Percentiles rank a stretch among this genome's conserved stretches.
Conservation (phyloP, 2,113 vertebrate species). For the Psettodes erumei region DNA sequence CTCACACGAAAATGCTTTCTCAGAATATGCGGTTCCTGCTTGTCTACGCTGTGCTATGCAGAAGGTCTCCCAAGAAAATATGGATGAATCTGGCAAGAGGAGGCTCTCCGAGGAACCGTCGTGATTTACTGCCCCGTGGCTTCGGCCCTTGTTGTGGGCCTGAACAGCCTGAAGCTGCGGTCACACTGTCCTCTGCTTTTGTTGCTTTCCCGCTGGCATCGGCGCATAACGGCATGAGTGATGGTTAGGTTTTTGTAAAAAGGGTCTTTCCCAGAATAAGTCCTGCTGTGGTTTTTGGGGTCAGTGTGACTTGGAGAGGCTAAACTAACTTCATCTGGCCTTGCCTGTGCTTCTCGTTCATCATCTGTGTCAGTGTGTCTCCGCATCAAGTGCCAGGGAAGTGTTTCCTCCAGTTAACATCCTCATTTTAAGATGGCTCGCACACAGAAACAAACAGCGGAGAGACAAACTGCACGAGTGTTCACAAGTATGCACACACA, state of each 20-base stretch:
- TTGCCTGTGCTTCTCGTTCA: background rate
- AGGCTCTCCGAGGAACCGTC: constrained; percentile 39
- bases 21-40: constrained; percentile 53
- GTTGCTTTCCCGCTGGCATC: constrained; percentile 52
- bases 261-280: constrained; percentile 71
- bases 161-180: constrained; percentile 40
- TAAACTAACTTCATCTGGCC: constrained; percentile 44
- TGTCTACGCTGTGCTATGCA: constrained; percentile 36
- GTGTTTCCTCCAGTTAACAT: constrained; percentile 34
- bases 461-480: background rate
- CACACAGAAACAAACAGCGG: background rate
- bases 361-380: constrained; percentile 33
- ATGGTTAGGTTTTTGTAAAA: constrained; percentile 52
- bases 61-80: constrained; percentile 50
- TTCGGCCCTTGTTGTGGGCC: constrained; percentile 50
- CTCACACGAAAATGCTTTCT: constrained; percentile 60
- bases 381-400: constrained; percentile 20
- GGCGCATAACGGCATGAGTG: constrained; percentile 43
- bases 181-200: constrained; percentile 43
- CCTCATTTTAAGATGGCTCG: background rate
- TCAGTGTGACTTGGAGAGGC: constrained; percentile 56
- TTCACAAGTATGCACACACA: background rate
- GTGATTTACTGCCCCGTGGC: constrained; percentile 56
- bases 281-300: constrained; percentile 55
- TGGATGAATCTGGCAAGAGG: constrained; percentile 39